Percentiles rank a stretch among this genome's conserved stretches.
Evolutionary conservation across 2,113 vertebrate species (phyloP).

Genomic region (Panurus biarmicus): DNA sequence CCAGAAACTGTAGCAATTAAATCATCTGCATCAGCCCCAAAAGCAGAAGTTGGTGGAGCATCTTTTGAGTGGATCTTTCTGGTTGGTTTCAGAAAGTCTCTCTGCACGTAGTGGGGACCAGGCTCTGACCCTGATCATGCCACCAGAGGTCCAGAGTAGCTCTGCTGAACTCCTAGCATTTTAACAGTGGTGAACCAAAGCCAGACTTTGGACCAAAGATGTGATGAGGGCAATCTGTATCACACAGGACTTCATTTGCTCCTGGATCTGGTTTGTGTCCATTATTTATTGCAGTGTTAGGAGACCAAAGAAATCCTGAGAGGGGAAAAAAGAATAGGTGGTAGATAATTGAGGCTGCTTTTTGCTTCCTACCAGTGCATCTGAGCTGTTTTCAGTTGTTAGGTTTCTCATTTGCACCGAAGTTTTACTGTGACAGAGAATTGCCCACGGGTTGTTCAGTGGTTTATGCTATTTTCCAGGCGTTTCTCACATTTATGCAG

Average conservation of each 20-base stretch:
- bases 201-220: background rate
- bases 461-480: conserved; percentile 24
- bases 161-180: background rate
- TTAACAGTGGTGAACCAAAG: background rate
- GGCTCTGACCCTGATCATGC: background rate
- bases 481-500: background rate
- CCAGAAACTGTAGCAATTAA: conserved; percentile 2
- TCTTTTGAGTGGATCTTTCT: background rate
- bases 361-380: background rate
- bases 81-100: background rate
- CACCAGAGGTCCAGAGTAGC: background rate
- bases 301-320: background rate
- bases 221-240: background rate
- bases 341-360: background rate
- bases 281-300: background rate
- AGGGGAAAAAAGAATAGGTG: background rate
- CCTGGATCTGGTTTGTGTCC: background rate
- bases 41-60: background rate
- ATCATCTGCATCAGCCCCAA: background rate
- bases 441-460: conserved; percentile 38
- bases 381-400: conserved; percentile 50
- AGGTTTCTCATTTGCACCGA: conserved; percentile 35
- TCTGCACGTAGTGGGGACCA: fast-evolving
- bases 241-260: background rate
- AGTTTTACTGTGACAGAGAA: conserved; percentile 37